Evolutionary conservation across 92 coral and sea anemone species (phyloP).

Genomic region (Porites divaricata): DNA sequence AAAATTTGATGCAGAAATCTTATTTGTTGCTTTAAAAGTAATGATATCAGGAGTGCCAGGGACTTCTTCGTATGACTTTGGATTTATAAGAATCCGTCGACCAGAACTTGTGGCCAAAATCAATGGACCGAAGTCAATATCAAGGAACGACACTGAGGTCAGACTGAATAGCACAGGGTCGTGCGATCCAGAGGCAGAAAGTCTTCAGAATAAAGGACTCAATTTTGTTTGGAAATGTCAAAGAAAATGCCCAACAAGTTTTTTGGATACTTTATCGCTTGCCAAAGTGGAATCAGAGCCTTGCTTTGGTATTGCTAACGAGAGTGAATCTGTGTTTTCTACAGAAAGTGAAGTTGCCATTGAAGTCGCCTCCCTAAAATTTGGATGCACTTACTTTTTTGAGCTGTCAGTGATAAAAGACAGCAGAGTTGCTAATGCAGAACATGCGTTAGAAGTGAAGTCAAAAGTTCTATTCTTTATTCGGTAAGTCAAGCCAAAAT

Average conservation of each 20-base stretch:
- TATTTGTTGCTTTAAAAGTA: conserved; percentile 45
- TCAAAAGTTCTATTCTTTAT: conserved; percentile 12
- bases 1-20: not conserved
- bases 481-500: conserved; percentile 6
- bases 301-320: conserved; percentile 22
- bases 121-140: conserved; percentile 19
- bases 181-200: conserved; percentile 25
- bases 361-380: conserved; percentile 2
- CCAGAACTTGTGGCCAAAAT: conserved; percentile 43
- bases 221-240: conserved; percentile 49
- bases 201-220: conserved; percentile 28
- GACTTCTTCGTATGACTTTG: conserved; percentile 63
- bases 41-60: conserved; percentile 39
- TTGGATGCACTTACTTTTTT: conserved; percentile 28
- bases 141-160: conserved; percentile 14
- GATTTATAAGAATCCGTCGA: conserved; percentile 31
- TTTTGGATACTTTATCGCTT: not conserved
- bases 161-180: conserved; percentile 40
- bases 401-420: conserved; percentile 11
- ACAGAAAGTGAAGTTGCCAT: not conserved
- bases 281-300: not conserved
- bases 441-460: not conserved
- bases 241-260: conserved; percentile 20
- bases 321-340: not conserved
- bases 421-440: not conserved